Evolutionary conservation across 2,113 vertebrate species (phyloP).

Genomic region (Centropristis striata): DNA sequence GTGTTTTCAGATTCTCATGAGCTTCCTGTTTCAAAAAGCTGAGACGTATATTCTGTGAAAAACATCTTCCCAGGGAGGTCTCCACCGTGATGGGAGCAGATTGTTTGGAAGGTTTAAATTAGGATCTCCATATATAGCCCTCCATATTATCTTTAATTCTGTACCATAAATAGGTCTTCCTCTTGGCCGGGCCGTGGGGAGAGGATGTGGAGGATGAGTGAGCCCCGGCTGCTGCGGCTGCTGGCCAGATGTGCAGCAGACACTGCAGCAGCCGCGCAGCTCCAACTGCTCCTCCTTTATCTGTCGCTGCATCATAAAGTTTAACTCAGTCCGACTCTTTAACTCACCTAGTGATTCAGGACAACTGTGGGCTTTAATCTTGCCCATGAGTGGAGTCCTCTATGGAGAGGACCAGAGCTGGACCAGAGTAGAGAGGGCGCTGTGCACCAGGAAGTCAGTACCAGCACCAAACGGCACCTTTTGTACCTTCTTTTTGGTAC

Average conservation of each 20-base stretch:
- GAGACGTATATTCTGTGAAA: neutral
- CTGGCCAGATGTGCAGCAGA: conserved; percentile 72
- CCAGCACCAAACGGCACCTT: no score
- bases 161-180: conserved; percentile 67
- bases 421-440: no score
- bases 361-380: no score
- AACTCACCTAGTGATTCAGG: no score
- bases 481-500: no score
- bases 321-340: neutral
- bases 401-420: no score
- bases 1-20: conserved; percentile 53
- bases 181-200: conserved; percentile 58
- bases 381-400: no score
- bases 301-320: neutral
- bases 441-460: no score
- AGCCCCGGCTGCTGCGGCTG: conserved; percentile 61
- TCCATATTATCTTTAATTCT: conserved; percentile 44
- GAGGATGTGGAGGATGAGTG: conserved; percentile 69
- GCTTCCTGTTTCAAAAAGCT: conserved; percentile 60
- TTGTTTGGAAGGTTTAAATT: conserved; percentile 22
- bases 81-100: conserved; percentile 24
- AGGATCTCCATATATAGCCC: conserved; percentile 53
- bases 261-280: no score
- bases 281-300: neutral
- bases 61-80: conserved; percentile 10